These are phyloP conservation scores for Hyphantria cunea DNA, from an alignment of 1,140 invertebrate genomes.

Conservation along the genomic window DNA sequence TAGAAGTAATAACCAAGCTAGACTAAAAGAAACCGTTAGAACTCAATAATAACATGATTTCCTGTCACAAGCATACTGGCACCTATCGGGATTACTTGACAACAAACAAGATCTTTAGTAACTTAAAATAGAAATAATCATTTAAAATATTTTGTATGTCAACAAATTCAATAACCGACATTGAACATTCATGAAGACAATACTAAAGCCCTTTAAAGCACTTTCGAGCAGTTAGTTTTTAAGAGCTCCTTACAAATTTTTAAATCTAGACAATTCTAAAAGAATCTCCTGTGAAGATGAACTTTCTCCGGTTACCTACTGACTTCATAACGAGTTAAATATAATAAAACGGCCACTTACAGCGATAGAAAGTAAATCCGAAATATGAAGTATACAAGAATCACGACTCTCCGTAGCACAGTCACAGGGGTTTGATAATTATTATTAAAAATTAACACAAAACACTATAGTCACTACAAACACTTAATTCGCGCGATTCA, in stretches of 20 bases:
- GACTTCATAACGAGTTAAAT: conserved; percentile 55
- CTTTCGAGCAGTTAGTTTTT: too few species aligned
- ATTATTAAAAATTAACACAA: conserved; percentile 17
- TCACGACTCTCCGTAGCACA: conserved; percentile 62
- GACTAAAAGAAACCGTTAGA: conserved; percentile 36
- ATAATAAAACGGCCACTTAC: conserved; percentile 76
- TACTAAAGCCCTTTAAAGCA: not conserved
- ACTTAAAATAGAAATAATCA: too few species aligned
- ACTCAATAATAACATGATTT: conserved; percentile 36
- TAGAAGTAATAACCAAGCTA: too few species aligned
- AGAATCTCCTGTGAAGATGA: conserved; percentile 33
- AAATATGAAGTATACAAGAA: conserved; percentile 61
- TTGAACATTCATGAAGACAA: conserved; percentile 9
- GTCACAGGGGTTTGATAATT: conserved; percentile 44
- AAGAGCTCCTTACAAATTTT: too few species aligned
- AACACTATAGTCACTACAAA: conserved; percentile 44
- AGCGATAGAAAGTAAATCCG: conserved; percentile 80
- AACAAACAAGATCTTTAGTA: conserved; percentile 23
- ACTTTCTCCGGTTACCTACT: conserved; percentile 62
- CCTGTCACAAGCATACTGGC: conserved; percentile 29
- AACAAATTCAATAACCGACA: conserved; percentile 27
- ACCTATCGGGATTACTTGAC: conserved; percentile 21
- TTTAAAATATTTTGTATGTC: conserved; percentile 1
- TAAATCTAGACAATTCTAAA: conserved; percentile 26
- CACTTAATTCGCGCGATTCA: conserved; percentile 41